Percentiles rank a stretch among this genome's conserved stretches.
Evolutionary conservation across 1,140 invertebrate species (phyloP).

Genomic region (Goniozus legneri): DNA sequence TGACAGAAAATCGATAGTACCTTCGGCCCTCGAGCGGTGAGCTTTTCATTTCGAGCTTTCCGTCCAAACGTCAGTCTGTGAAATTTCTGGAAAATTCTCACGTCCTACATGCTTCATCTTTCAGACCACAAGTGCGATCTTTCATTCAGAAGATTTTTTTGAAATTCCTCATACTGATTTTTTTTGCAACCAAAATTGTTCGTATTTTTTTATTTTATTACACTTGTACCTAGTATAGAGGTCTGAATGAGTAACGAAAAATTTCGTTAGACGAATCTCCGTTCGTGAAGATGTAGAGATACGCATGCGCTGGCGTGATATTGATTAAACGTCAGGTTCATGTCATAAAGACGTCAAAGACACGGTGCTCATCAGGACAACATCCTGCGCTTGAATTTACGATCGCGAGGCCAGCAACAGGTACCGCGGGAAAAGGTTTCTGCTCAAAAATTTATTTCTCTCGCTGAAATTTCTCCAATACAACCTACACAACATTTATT

Average conservation of each 20-base stretch:
- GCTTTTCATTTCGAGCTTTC: no score
- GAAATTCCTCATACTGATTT: no score
- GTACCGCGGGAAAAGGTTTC: slow-evolving; percentile 25
- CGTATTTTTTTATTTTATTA: no score
- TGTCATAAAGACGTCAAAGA: slow-evolving; percentile 56
- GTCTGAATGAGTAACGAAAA: not conserved
- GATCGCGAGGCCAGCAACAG: slow-evolving; percentile 43
- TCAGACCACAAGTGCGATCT: no score
- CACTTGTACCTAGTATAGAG: no score
- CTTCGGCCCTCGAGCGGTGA: no score
- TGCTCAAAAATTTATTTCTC: not conserved
- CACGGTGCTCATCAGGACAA: slow-evolving; percentile 55
- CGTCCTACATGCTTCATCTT: no score
- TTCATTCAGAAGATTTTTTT: no score
- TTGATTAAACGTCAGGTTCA: slow-evolving; percentile 53
- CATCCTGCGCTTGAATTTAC: slow-evolving; percentile 53
- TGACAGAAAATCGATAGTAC: slow-evolving; percentile 52
- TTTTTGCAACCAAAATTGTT: no score
- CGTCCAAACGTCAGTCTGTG: no score
- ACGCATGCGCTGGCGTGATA: slow-evolving; percentile 36
- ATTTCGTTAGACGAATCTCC: not conserved
- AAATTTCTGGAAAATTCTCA: no score
- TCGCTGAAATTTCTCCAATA: not conserved
- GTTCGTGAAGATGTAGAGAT: not conserved
- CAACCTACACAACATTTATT: no score